Base-by-base conservation (phyloP, 1,140 invertebrate species). In the Helicoverpa zea region DNA sequence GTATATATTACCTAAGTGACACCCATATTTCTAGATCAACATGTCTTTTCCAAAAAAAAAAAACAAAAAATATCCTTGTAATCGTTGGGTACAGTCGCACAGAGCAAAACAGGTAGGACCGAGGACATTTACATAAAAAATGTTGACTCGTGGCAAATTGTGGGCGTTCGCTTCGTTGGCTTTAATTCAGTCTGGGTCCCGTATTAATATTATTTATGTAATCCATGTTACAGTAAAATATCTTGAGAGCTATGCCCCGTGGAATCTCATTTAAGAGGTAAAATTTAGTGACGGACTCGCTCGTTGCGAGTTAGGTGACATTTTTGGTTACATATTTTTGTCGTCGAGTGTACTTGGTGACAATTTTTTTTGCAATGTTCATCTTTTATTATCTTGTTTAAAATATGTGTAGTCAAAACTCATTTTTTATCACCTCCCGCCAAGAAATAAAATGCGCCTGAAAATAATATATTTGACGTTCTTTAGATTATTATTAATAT, bases 121-220 rank as follows among this genome's bases (percentile, higher is more conserved):
- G 56, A 79, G 64, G 63, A 81, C 59, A 78, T 82, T 83, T 82
- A 83, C 82, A 82, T 82, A 86, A 83, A 86, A 81, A 85, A 82
- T 66, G 72, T 81, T 83, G 81, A 84, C 77, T 83, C 80, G 80
- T 73, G 73, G 83, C 82, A 83, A 84, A 84, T 80, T 82, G 78
- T 82, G 78, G 63, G 51, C 51, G 52, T 59, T 35, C 83, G 82
- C 82, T 72, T 79, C 72, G 83, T 82, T 80, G 83, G 51, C 68
- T 82, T 83, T 87, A 87, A 87, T 87, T 82, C 82, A 80, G 66
- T 61, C 58, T 47, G 82, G 75, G 64, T 56, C 79, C 68, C 73
- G 79, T 84, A 86, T 84, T 86, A 84, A 81, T 83, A 82, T 78
- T 84, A 82, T 84, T 80, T 86, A 84, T 86, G 75, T 80, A 79